These are phyloP conservation scores for Callipepla californica DNA, from an alignment of 2,113 vertebrate species.

Conservation along the genomic window DNA sequence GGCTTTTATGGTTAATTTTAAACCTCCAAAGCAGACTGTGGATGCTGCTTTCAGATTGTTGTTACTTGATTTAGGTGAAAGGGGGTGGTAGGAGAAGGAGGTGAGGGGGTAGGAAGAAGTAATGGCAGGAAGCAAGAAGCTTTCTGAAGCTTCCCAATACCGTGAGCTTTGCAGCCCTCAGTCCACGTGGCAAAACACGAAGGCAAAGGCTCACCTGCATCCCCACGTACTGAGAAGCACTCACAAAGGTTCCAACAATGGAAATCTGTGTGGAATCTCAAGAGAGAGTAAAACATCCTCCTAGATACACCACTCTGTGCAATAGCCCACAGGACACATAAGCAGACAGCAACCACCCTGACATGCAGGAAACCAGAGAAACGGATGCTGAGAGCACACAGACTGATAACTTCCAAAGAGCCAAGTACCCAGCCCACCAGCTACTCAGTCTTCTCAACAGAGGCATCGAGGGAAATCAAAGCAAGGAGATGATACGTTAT, in stretches of 20 bases:
- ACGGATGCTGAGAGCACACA: background rate
- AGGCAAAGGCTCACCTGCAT: background rate
- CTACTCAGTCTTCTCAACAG: conserved; percentile 6
- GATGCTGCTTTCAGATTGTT: background rate
- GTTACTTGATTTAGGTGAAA: background rate
- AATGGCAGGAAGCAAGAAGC: background rate
- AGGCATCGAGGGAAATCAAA: conserved; percentile 52
- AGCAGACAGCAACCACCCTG: background rate
- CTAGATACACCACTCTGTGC: background rate
- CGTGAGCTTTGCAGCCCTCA: background rate
- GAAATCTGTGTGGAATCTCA: background rate
- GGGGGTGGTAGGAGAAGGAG: background rate
- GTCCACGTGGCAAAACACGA: background rate
- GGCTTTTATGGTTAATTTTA: background rate
- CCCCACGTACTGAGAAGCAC: background rate
- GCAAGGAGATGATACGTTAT: conserved; percentile 3
- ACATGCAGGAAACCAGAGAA: background rate
- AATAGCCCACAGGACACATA: background rate
- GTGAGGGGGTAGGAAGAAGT: background rate
- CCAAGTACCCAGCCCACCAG: background rate
- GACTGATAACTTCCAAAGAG: background rate
- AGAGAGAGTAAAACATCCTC: background rate
- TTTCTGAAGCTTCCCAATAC: background rate
- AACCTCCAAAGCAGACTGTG: background rate
- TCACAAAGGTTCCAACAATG: background rate